Evolutionary conservation across 1,140 invertebrate genomes (phyloP).

Genomic region (Listronotus bonariensis): DNA sequence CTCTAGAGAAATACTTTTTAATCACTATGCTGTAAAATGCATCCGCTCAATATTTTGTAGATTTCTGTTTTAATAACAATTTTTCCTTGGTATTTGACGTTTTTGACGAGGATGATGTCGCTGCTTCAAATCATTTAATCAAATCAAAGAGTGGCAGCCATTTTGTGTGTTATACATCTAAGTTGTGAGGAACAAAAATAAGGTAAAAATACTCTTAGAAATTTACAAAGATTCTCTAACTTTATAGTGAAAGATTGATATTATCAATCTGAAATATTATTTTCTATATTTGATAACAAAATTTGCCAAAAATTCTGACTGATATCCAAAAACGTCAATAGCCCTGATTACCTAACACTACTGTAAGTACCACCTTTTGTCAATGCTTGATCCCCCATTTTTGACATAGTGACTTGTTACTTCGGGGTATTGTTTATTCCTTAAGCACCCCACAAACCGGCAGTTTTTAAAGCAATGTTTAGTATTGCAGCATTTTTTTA

Average conservation of each 20-base stretch:
- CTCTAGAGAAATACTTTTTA: too few species aligned
- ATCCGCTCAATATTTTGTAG: too few species aligned
- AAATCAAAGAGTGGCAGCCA: constrained; percentile 6
- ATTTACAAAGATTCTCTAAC: not conserved
- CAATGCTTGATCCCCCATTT: constrained; percentile 2
- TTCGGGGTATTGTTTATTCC: not conserved
- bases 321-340: constrained; percentile 14
- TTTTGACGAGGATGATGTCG: not conserved
- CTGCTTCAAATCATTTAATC: not conserved
- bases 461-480: constrained; percentile 38
- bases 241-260: not conserved
- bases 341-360: constrained; percentile 42
- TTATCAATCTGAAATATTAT: not conserved
- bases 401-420: constrained; percentile 10
- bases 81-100: not conserved
- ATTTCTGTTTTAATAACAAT: too few species aligned
- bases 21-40: too few species aligned
- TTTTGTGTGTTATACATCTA: constrained; percentile 11
- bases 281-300: not conserved
- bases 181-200: constrained; percentile 1
- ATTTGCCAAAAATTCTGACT: constrained; percentile 26
- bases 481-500: constrained; percentile 49
- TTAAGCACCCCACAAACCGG: constrained; percentile 14
- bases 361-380: constrained; percentile 25
- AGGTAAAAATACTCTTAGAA: constrained; percentile 11